These are phyloP conservation scores for Petroica traversi DNA, from an alignment of 2,113 vertebrate genomes.

Conservation along the genomic window DNA sequence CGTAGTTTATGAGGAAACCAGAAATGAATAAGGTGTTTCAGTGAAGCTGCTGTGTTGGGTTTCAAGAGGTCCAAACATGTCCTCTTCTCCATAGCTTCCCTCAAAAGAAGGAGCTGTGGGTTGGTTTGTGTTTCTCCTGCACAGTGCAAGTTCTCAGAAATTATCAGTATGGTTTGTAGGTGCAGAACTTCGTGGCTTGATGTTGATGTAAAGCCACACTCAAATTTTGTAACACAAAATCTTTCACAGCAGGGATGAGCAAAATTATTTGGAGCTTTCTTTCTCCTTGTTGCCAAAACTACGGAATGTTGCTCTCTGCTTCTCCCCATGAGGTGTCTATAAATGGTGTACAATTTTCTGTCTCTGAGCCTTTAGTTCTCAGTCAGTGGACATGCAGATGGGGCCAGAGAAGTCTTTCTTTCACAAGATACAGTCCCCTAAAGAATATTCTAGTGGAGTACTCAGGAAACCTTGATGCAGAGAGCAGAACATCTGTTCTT, in stretches of 20 bases:
- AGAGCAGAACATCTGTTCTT: neutral
- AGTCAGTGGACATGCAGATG: neutral
- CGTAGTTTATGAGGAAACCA: neutral
- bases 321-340: neutral
- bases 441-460: neutral
- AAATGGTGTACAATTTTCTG: neutral
- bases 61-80: neutral
- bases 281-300: neutral
- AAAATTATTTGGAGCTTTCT: neutral
- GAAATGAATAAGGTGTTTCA: neutral
- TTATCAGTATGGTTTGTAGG: neutral
- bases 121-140: neutral
- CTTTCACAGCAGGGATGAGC: neutral
- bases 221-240: neutral
- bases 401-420: neutral
- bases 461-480: neutral
- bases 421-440: neutral
- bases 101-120: neutral
- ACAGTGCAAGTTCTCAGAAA: neutral
- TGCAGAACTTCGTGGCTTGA: neutral
- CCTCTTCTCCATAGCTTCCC: neutral
- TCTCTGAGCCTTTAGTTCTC: neutral
- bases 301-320: neutral
- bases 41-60: neutral
- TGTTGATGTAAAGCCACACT: neutral